Base-by-base conservation (phyloP, 2,113 vertebrate species). In the Ageneiosus marmoratus region DNA sequence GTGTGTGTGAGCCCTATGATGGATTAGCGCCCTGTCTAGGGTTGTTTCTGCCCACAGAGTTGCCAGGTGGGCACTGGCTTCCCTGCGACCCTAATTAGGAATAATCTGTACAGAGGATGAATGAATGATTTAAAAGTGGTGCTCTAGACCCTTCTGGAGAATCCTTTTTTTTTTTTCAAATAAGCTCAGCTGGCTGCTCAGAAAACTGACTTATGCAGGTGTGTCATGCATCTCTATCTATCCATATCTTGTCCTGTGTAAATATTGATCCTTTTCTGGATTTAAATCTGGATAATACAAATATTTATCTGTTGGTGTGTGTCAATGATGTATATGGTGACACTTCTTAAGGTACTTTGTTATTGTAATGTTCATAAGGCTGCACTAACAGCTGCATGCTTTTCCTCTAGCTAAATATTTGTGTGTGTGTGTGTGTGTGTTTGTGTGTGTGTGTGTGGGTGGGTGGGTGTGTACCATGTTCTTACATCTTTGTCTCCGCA, bases 331-430 rank as follows among this genome's bases (percentile, higher is more conserved):
- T 41, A 69, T 77, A 60, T 65, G 29, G 18, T 7, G 20, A 9
- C 29, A 69, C 18, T 41, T 69, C 8, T 24, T 41, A 6, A n/a
- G 41, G 13, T 44, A 27, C 46, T 65, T 80, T 80, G 78, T 80
- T 79, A 48, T 44, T 79, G 60, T 51, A 22, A 79, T 63, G n/a
- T 22, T 63, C 58, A 46, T 29, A 18, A 44, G 55, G 51, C 75
- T 37, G 10, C n/a, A 32, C 60, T 65, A 27, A 67, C 63, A 80
- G 63, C 63, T 70, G 79, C 48, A 70, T 55, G 27, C 50, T 70
- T 13, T 70, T 51, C 48, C 63, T 27, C 22, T 55, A 70, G 34
- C 27, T 32, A 50, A 65, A 65, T 51, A 34, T 51, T 65, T 50
- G 62, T 67, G 63, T 67, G 32, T 41, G 63, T 73, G 41, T 73